Percentiles rank a stretch among this genome's conserved stretches.
These are phyloP conservation scores for Grallaria varia DNA, from an alignment of 2,113 vertebrate species.

Conservation along the genomic window DNA sequence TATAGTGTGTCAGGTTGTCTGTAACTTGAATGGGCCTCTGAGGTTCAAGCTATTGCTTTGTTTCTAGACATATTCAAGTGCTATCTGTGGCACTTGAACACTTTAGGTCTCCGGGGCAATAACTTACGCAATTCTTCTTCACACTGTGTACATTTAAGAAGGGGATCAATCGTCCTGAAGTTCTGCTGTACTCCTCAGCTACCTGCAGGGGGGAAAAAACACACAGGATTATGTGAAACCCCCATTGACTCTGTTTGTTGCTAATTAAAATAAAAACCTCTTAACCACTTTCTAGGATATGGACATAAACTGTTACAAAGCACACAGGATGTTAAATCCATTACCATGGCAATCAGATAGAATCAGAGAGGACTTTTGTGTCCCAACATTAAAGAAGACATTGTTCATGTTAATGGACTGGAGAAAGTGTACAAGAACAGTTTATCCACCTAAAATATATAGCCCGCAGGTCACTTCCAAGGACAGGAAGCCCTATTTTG, in stretches of 20 bases:
- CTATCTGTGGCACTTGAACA: neutral
- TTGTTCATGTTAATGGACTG: neutral
- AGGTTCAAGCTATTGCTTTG: neutral
- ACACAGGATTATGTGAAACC: neutral
- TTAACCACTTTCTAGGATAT: neutral
- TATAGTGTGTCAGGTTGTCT: neutral
- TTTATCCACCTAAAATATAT: neutral
- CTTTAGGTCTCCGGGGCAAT: neutral
- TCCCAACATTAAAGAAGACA: neutral
- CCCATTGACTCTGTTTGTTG: neutral
- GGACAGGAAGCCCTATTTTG: neutral
- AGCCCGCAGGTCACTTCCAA: neutral
- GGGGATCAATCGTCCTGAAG: neutral
- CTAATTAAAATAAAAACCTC: neutral
- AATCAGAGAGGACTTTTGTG: neutral
- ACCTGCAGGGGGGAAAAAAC: rapidly evolving
- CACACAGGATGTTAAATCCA: neutral
- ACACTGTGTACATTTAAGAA: neutral
- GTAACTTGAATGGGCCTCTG: neutral
- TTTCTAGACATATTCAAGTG: neutral
- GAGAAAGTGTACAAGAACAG: conserved; percentile 5
- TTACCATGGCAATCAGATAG: neutral
- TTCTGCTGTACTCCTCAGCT: neutral
- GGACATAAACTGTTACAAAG: neutral
- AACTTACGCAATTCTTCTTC: neutral